These are phyloP conservation scores for Cistogaster globosa DNA, from an alignment of 2,888 invertebrate species.

Conservation along the genomic window DNA sequence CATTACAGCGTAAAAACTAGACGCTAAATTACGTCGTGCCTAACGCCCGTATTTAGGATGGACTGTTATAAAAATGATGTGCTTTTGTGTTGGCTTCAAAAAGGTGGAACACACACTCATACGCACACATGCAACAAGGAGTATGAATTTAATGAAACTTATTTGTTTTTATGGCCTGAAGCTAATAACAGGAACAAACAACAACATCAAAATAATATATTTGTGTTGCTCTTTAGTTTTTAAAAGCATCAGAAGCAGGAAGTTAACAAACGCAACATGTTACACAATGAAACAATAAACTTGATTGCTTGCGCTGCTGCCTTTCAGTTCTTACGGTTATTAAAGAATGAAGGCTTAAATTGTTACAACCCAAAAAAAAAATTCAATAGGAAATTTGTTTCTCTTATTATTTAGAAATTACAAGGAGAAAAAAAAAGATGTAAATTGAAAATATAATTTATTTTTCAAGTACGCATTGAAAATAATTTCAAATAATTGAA, in stretches of 20 bases:
- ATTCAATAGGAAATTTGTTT: constrained; percentile 5
- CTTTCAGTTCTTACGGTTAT: constrained; percentile 1
- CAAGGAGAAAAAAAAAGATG: not conserved
- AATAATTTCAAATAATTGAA: not conserved
- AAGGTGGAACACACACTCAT: constrained; percentile 19
- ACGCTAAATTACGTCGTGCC: too few relatives aligned
- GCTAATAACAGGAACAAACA: constrained; percentile 71
- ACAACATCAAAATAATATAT: constrained; percentile 4
- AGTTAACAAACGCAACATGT: constrained; percentile 45
- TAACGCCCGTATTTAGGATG: too few relatives aligned
- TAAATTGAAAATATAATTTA: constrained; percentile 36
- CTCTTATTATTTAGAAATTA: constrained; percentile 32
- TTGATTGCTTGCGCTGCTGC: constrained; percentile 32
- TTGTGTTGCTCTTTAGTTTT: constrained; percentile 13
- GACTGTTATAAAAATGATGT: constrained; percentile 52
- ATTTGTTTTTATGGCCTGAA: constrained; percentile 74
- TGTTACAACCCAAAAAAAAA: constrained; percentile 7
- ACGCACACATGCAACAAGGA: constrained; percentile 5
- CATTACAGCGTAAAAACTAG: too few relatives aligned
- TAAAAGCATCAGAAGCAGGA: constrained; percentile 23
- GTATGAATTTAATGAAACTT: constrained; percentile 70
- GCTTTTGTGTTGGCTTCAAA: constrained; percentile 30
- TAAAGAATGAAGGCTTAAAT: constrained; percentile 40
- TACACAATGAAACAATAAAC: constrained; percentile 56
- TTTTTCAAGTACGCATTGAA: constrained; percentile 14